Evolutionary conservation across 2,113 vertebrate genomes (phyloP), one percentile per base, ranked within the genome.

Genomic region (Platysteira castanea): DNA sequence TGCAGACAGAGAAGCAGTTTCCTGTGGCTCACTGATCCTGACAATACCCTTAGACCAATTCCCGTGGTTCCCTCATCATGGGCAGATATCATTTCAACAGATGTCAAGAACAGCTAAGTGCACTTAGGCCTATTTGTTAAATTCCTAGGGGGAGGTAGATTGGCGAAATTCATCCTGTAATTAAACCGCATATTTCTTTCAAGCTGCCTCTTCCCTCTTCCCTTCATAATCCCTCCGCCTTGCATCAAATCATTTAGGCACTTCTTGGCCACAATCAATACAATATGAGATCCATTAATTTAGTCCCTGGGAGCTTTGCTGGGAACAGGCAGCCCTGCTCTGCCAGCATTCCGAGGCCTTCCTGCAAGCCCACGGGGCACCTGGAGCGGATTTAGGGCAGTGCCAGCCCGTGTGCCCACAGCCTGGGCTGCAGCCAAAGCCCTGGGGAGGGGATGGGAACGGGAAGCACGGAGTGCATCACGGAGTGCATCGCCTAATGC

Each of bases 201-300:
- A 93, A 94, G 97, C 90, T 87, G 95, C 93, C 84, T 95, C 93
- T 94, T 59, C 94, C 84, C 77, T 93, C 93, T 93, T 53, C 83
- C 95, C 65, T 84, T 93, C 96, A 96, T 96, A 97, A 96, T 97
- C 97, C 95, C 96, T 89, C 96, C 95, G 95, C 90, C 96, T 98
- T 82, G 23, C 95, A 97, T 98, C 97, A 96, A 97, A 98, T 98
- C 97, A 98, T 98, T 96, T 92, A 98, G 95, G 97, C 98, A 97
- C 98, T 98, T 98, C 98, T 98, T 98, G 98, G 97, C 97, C 97
- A 96, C 98, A 98, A 98, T 98, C 98, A 97, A 98, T 98, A 98
- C 97, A 91, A 95, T 97, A 97, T 97, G 98, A 98, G 97, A 95
- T 92, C 90, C 98, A 98, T 98, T 98, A 95, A 98, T 98, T 98